Evolutionary conservation across 1,140 invertebrate species (phyloP), one percentile per base, ranked within the genome.

Genomic region (Ceratosolen fusciceps): DNA sequence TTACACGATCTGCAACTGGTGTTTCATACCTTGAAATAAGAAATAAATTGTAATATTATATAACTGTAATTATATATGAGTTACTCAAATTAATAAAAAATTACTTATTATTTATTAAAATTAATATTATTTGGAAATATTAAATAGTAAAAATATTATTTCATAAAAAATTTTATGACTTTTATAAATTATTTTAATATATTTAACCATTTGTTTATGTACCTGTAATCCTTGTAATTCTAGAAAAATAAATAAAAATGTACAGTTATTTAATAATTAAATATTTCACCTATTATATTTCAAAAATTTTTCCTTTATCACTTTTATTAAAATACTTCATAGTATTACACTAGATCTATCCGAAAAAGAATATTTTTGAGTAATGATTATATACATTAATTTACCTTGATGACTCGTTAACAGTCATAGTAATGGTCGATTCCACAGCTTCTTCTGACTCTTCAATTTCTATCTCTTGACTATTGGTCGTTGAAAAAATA

Each of bases 351-450:
- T n/a, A n/a, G n/a, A n/a, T n/a, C n/a, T n/a, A n/a, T n/a, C n/a
- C n/a, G n/a, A n/a, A n/a, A n/a, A n/a, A n/a, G n/a, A n/a, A n/a
- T n/a, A n/a, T n/a, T n/a, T n/a, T n/a, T n/a, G n/a, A n/a, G n/a
- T n/a, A n/a, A n/a, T 62, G 2, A 2, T 31, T 62, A 62, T 14
- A 62, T 12, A 43, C 39, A 43, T 43, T 43, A n/a, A 81, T 79
- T 83, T 83, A 89, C 88, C 88, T 88, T 1, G 87, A 76, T 21
- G 83, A 83, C 39, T 90, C 88, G 24, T 90, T 88, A 1, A 87
- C 82, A 2, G 84, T 47, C 0, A 89, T 67, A 2, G 83, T 81
- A 31, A 87, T 86, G 0, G 84, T 79, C 9, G 82, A 39, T 47
- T 86, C 86, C 0, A 79, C 60, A 9, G 65, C n/a, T 9, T 88